phyloP scores from a whole-genome alignment of 2,797 vertebrate species.

The Ataeniobius toweri region DNA sequence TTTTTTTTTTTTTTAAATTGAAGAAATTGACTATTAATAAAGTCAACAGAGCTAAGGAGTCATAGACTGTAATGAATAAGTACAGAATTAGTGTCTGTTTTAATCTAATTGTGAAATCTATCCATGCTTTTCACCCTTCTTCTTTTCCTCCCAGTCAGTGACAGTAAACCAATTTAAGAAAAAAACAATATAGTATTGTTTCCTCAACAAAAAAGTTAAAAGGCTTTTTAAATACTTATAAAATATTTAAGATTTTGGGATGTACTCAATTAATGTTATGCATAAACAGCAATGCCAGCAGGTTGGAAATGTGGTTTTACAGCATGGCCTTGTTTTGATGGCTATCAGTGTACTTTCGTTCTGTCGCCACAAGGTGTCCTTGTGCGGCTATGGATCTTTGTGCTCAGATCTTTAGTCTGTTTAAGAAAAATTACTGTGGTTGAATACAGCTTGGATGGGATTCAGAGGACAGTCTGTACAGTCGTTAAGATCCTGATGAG shows the following conservation, averaged over 20 bases:
- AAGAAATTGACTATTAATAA: not conserved
- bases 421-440: slow-evolving; percentile 27
- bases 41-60: not conserved
- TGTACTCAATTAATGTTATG: not conserved
- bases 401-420: slow-evolving; percentile 1
- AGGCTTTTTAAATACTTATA: not conserved
- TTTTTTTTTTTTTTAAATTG: too few species aligned
- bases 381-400: slow-evolving; percentile 36
- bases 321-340: not conserved
- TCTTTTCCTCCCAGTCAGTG: not conserved
- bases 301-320: not conserved
- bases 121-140: not conserved
- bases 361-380: slow-evolving; percentile 63
- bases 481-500: slow-evolving; percentile 20
- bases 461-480: slow-evolving; percentile 16
- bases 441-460: slow-evolving; percentile 29
- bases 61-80: not conserved
- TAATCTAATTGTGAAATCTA: not conserved
- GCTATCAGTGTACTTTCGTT: slow-evolving; percentile 13
- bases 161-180: not conserved
- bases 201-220: not conserved
- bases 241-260: not conserved
- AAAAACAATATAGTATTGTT: too few species aligned
- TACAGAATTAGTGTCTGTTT: not conserved
- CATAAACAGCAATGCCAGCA: not conserved